Conservation (phyloP, 2,113 vertebrate species). For the Coreoperca whiteheadi region DNA sequence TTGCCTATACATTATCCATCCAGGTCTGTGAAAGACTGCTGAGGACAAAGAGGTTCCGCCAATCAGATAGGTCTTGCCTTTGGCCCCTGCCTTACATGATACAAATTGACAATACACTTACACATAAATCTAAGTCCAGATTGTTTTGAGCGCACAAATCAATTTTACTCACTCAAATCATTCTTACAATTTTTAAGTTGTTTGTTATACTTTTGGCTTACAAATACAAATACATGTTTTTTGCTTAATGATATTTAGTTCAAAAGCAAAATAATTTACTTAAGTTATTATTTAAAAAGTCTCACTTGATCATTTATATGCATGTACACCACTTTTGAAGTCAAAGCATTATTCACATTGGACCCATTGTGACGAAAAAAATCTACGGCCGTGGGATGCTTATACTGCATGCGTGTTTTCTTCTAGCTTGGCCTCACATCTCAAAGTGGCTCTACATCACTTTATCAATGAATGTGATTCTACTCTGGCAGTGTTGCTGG, state of each 20-base stretch:
- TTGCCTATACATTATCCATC: too few relatives aligned
- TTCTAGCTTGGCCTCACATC: not conserved
- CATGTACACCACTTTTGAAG: not conserved
- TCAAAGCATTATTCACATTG: not conserved
- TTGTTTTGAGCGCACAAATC: not conserved
- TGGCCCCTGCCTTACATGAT: too few relatives aligned
- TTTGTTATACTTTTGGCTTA: not conserved
- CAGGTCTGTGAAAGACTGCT: too few relatives aligned
- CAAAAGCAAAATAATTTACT: not conserved
- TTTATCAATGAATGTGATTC: conserved; percentile 9
- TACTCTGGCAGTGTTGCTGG: not conserved
- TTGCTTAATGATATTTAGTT: not conserved
- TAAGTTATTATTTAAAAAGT: too few relatives aligned
- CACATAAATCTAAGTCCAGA: not conserved
- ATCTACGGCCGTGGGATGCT: not conserved
- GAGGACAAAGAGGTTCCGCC: too few relatives aligned
- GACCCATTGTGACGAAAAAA: not conserved
- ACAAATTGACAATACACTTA: not conserved
- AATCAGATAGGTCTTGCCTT: too few relatives aligned
- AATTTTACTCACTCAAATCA: not conserved
- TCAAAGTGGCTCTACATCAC: not conserved
- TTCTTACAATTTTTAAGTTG: too few relatives aligned
- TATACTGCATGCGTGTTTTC: not conserved
- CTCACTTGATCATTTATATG: not conserved
- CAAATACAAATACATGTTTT: too few relatives aligned